Conservation (phyloP, 2,113 vertebrate genomes). For the Pituophis catenifer region DNA sequence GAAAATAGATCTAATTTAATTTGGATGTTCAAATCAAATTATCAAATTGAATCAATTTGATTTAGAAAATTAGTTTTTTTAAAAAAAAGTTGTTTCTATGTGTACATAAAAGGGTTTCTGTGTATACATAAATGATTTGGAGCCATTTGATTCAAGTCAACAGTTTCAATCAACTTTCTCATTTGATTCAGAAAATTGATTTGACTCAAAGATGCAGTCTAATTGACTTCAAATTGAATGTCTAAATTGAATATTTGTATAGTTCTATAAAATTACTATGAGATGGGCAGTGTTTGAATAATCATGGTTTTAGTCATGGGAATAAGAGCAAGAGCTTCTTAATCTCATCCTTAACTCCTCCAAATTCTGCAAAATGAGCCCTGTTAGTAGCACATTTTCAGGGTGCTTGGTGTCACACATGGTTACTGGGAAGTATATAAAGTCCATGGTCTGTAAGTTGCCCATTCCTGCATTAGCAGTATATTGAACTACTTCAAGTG, state of each 20-base stretch:
- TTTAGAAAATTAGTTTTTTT: neutral
- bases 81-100: neutral
- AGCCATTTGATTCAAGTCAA: neutral
- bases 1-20: neutral
- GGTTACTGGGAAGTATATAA: neutral
- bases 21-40: neutral
- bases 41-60: neutral
- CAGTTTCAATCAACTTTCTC: neutral
- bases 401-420: neutral
- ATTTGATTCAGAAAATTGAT: neutral
- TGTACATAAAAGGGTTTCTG: neutral
- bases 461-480: neutral
- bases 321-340: neutral
- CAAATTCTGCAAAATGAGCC: neutral
- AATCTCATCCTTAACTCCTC: neutral
- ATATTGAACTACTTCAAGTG: neutral
- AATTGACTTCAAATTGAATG: neutral
- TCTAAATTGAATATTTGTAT: neutral
- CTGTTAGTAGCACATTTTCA: neutral
- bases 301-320: neutral
- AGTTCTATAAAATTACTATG: neutral
- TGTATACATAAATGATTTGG: neutral
- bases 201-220: neutral
- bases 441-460: neutral
- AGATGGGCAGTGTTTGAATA: neutral